Base-by-base conservation (phyloP, 2,888 invertebrate species). In the Aporophyla lueneburgensis region DNA sequence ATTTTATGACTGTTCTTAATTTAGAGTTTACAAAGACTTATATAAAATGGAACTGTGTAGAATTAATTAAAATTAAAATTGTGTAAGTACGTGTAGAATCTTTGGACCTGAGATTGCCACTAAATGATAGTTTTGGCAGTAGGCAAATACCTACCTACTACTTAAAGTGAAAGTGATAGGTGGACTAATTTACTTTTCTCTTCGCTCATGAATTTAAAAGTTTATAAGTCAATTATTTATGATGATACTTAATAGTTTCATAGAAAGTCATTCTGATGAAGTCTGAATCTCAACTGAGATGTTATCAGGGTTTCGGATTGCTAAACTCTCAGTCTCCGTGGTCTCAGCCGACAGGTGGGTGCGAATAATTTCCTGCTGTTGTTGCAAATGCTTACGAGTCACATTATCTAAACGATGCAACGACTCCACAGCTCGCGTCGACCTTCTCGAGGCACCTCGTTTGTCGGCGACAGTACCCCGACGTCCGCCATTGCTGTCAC, bases 401-500 rank as follows among this genome's bases (percentile, higher is more conserved):
- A 71, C 73, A 76, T 71, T 83, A 78, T 76, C 78, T 79, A 80
- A 80, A 78, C 81, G 80, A 82, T 86, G 86, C 87, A 84, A 81
- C 86, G 74, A 80, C 74, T 85, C 63, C 65, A 77, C 83, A 58
- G 72, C 69, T 87, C 87, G 81, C 78, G 74, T 69, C 84, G 84
- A 84, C 88, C 86, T 84, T 89, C 87, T 86, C 82, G 83, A 80
- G 74, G 33, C 46, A 71, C 74, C 74, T 79, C 78, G 80, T 74
- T 78, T 77, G 78, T 70, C 74, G 69, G 69, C 75, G 87, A 80
- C 91, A 92, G 92, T 92, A 75, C 83, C 74, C 75, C 81, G 84
- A 85, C 86, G 89, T 78, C 87, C 87, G 92, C 89, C 89, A 87
- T 87, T 80, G 80, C 90, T 89, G 91, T 89, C 90, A 90, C 89